These are phyloP conservation scores for Drymodes brunneopygia DNA, from an alignment of 2,113 vertebrate species.

Conservation along the genomic window DNA sequence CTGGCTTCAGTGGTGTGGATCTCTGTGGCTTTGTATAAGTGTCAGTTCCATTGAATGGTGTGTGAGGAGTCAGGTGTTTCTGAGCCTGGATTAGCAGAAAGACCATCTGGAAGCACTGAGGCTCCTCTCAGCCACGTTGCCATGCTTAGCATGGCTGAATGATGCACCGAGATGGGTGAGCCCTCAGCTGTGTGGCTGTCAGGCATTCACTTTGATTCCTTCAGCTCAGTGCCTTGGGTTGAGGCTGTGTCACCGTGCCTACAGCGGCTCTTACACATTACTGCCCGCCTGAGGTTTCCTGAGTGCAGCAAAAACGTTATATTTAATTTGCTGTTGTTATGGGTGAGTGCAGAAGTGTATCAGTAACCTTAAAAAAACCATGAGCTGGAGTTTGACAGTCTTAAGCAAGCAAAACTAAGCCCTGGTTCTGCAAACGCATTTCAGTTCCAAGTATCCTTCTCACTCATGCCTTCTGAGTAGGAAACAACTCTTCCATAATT, in stretches of 20 bases:
- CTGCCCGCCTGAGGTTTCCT: neutral
- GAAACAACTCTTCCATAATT: constrained; percentile 12
- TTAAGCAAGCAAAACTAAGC: neutral
- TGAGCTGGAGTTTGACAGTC: neutral
- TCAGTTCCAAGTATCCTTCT: neutral
- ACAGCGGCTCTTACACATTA: neutral
- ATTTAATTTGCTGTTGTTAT: neutral
- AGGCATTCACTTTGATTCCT: fast-evolving
- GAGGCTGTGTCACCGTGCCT: neutral
- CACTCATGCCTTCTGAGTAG: neutral
- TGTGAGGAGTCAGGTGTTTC: neutral
- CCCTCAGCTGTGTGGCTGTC: fast-evolving
- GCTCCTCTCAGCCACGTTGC: neutral
- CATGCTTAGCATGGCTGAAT: neutral
- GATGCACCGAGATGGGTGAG: neutral
- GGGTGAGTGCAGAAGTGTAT: neutral
- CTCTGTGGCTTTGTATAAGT: neutral
- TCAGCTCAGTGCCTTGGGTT: neutral
- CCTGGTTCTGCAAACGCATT: neutral
- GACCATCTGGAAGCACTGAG: neutral
- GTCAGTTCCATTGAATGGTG: neutral
- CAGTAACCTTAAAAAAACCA: neutral
- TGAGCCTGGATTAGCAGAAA: neutral
- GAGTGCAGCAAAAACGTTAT: neutral
- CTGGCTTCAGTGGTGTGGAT: neutral